Evolutionary conservation across 1,140 invertebrate genomes (phyloP).

Genomic region (Oedothorax gibbosus): DNA sequence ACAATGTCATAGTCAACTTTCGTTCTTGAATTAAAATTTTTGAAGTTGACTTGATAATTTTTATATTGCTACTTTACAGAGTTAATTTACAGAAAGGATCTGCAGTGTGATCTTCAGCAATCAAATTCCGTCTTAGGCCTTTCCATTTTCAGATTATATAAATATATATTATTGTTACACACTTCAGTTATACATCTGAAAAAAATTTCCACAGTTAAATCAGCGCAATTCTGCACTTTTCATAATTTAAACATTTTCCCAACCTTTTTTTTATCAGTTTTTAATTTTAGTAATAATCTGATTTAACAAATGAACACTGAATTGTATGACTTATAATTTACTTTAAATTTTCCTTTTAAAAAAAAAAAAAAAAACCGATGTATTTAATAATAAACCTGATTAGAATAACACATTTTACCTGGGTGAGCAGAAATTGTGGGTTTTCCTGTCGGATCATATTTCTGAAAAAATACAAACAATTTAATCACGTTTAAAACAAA

Average conservation of each 20-base stretch:
- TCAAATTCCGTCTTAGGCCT: too few species aligned
- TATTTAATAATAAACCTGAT: conserved; percentile 67
- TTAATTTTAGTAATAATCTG: neutral
- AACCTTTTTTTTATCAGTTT: neutral
- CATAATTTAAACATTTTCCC: neutral
- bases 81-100: too few species aligned
- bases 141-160: too few species aligned
- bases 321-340: neutral
- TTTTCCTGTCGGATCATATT: conserved; percentile 91
- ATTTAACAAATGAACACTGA: neutral
- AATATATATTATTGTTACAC: too few species aligned
- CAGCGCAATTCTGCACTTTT: neutral
- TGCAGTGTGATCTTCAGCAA: too few species aligned
- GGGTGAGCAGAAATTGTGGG: conserved; percentile 87
- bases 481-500: neutral
- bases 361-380: neutral
- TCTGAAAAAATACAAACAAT: conserved; percentile 73
- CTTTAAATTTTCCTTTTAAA: neutral
- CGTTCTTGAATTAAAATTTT: too few species aligned
- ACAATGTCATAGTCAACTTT: too few species aligned
- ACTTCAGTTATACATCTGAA: too few species aligned
- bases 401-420: conserved; percentile 94
- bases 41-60: too few species aligned
- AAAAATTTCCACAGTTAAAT: too few species aligned
- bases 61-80: too few species aligned